Percentiles rank a stretch among this genome's conserved stretches.
Conservation (phyloP, 2,888 invertebrate genomes). For the Chloroclysta siterata region DNA sequence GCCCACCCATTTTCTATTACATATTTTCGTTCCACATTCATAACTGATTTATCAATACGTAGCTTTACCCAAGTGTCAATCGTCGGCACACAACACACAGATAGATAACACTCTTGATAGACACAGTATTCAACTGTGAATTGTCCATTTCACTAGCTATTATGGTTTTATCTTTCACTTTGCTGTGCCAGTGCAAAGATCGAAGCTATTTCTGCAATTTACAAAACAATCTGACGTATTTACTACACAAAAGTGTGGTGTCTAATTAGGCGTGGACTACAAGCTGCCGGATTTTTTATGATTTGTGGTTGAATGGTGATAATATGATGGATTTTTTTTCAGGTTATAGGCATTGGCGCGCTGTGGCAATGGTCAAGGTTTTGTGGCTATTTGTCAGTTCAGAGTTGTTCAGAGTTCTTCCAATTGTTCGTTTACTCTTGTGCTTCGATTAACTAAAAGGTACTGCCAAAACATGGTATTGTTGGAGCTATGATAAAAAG, state of each 20-base stretch:
- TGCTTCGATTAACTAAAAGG: not conserved
- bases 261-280: constrained; percentile 27
- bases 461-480: too few relatives aligned
- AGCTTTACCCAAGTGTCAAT: too few relatives aligned
- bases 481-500: not conserved
- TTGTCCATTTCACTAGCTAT: constrained; percentile 16
- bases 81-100: constrained; percentile 18
- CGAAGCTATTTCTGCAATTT: constrained; percentile 16
- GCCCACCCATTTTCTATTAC: too few relatives aligned
- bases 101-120: not conserved
- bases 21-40: too few relatives aligned
- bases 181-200: constrained; percentile 18
- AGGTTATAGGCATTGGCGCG: not conserved
- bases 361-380: not conserved
- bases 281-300: constrained; percentile 5
- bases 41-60: too few relatives aligned
- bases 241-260: constrained; percentile 1
- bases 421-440: not conserved
- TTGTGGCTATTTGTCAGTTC: not conserved
- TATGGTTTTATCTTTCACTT: constrained; percentile 24
- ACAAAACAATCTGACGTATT: constrained; percentile 21
- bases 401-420: not conserved
- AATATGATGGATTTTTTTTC: not conserved
- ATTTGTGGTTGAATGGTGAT: not conserved
- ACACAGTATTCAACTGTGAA: constrained; percentile 13